These are phyloP conservation scores for Spongia lamella DNA, from an alignment of 37 sponge, comb jelly and placozoan genomes.

Conservation along the genomic window DNA sequence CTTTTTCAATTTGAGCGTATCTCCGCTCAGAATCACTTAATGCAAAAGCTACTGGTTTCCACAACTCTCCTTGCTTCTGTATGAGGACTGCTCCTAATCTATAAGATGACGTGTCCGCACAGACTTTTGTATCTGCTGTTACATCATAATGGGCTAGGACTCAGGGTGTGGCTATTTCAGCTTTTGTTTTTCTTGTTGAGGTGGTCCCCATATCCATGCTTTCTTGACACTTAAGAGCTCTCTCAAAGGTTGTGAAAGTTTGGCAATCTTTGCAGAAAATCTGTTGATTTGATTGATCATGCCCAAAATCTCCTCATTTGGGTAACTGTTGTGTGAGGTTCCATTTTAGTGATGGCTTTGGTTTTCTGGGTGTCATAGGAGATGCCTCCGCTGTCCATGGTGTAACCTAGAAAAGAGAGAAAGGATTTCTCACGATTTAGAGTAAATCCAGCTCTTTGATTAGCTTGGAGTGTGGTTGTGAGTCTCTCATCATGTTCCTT, in stretches of 20 bases:
- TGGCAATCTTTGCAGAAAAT: background rate
- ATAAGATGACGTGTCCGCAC: too few relatives aligned
- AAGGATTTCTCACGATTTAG: too few relatives aligned
- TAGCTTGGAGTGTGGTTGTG: background rate
- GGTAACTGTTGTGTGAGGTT: background rate
- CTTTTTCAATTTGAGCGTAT: too few relatives aligned
- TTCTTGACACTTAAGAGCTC: background rate
- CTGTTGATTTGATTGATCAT: background rate
- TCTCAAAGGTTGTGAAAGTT: background rate
- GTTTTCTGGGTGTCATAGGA: background rate
- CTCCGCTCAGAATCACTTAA: too few relatives aligned
- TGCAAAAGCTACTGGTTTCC: too few relatives aligned
- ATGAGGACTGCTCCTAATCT: too few relatives aligned
- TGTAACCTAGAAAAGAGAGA: too few relatives aligned
- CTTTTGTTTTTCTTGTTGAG: background rate
- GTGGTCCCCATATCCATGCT: background rate
- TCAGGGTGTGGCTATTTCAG: background rate
- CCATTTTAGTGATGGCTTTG: background rate
- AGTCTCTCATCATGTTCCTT: background rate
- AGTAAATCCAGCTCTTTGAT: background rate
- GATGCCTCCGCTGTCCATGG: too few relatives aligned
- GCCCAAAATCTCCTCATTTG: too few relatives aligned
- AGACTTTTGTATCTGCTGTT: background rate
- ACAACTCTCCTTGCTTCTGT: too few relatives aligned
- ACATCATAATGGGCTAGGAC: background rate